Percentiles rank a stretch among this genome's conserved stretches.
These are phyloP conservation scores for Scaptomyza graminum DNA, from an alignment of 1,140 invertebrate species.

Conservation along the genomic window DNA sequence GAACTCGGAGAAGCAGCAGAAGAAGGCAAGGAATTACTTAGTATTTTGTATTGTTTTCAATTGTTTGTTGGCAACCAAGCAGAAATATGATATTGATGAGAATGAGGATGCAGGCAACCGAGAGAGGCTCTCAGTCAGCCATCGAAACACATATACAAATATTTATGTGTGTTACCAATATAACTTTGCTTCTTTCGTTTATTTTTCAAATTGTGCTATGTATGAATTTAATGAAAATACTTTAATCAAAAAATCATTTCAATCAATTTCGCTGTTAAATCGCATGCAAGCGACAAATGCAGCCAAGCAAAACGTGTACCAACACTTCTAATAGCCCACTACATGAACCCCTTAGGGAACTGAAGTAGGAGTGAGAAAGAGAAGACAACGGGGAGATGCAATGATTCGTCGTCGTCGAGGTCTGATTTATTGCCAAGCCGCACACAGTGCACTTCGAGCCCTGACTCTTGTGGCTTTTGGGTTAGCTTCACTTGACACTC, in stretches of 20 bases:
- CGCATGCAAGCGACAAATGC: slow-evolving; percentile 34
- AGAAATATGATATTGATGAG: slow-evolving; percentile 78
- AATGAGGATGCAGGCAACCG: slow-evolving; percentile 47
- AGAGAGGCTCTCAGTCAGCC: slow-evolving; percentile 13
- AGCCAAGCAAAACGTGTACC: slow-evolving; percentile 49
- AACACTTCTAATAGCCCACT: slow-evolving; percentile 49
- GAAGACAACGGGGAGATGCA: slow-evolving; percentile 14
- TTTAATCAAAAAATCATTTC: slow-evolving; percentile 19
- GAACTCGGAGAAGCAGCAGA: neutral
- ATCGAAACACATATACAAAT: neutral
- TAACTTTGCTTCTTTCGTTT: neutral
- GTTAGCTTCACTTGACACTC: slow-evolving; percentile 54
- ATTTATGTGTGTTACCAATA: slow-evolving; percentile 7
- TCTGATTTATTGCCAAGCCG: slow-evolving; percentile 54
- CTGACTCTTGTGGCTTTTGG: slow-evolving; percentile 28
- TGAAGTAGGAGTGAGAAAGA: neutral
- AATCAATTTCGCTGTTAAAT: slow-evolving; percentile 40
- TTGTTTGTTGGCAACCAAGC: slow-evolving; percentile 76
- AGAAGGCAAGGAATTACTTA: slow-evolving; percentile 62
- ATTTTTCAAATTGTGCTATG: neutral
- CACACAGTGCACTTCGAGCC: slow-evolving; percentile 4
- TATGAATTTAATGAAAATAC: slow-evolving; percentile 20
- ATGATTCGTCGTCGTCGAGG: slow-evolving; percentile 30
- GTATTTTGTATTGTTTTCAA: slow-evolving; percentile 81
- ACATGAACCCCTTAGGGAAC: neutral